These are phyloP conservation scores for Dilophus febrilis DNA, from an alignment of 2,888 invertebrate species.

Conservation along the genomic window DNA sequence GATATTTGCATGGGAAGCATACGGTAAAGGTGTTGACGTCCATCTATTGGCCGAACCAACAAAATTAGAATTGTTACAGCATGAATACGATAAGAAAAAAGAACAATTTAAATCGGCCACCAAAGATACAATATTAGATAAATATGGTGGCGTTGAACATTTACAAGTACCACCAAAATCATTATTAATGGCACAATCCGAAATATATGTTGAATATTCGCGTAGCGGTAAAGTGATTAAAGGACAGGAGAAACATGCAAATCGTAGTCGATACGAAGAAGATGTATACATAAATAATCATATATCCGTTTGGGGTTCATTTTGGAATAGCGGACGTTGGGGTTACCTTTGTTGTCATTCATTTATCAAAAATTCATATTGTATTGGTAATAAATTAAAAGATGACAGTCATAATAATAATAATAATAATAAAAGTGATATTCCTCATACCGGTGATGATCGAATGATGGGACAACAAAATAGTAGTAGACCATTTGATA, in stretches of 20 bases:
- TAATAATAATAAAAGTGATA: too few relatives aligned
- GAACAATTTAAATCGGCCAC: constrained; percentile 78
- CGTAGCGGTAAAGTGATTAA: constrained; percentile 73
- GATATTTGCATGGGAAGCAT: constrained; percentile 95
- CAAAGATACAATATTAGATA: constrained; percentile 68
- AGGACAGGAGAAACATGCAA: constrained; percentile 75
- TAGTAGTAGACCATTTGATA: neutral
- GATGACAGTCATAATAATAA: too few relatives aligned
- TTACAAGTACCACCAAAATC: constrained; percentile 73
- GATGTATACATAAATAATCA: constrained; percentile 87
- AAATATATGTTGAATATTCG: constrained; percentile 90
- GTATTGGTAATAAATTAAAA: constrained; percentile 40
- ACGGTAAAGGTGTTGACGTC: constrained; percentile 81
- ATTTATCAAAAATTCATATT: constrained; percentile 76
- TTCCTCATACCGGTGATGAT: too few relatives aligned
- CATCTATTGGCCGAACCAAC: constrained; percentile 96
- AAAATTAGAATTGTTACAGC: constrained; percentile 78
- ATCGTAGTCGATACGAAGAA: constrained; percentile 83
- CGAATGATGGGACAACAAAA: neutral
- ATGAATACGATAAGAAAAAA: constrained; percentile 79
- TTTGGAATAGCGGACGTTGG: constrained; percentile 86
- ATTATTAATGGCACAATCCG: constrained; percentile 84
- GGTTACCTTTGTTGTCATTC: constrained; percentile 94
- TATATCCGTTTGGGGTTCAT: constrained; percentile 89
- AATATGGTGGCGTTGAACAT: constrained; percentile 92